Conservation (phyloP, 2,888 invertebrate species). For the Alentia gelatinosa region DNA sequence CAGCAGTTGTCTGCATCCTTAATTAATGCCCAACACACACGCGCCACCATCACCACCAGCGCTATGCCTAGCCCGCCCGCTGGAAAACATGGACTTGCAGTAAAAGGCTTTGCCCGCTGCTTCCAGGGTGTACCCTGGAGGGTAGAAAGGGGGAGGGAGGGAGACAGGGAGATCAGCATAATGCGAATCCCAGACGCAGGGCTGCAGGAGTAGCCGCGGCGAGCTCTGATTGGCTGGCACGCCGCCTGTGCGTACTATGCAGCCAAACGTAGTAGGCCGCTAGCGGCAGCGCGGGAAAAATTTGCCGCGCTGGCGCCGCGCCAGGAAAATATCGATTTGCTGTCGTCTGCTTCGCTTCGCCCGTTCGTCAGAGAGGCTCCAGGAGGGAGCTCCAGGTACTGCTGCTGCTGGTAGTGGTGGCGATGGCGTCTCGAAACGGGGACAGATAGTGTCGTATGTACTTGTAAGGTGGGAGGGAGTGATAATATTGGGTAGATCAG, state of each 20-base stretch:
- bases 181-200: background rate
- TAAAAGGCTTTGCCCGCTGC: background rate
- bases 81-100: too few relatives aligned
- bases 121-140: background rate
- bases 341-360: background rate
- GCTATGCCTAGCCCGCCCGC: too few relatives aligned
- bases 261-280: background rate
- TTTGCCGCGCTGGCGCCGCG: background rate
- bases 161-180: background rate
- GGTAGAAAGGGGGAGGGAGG: background rate
- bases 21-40: background rate
- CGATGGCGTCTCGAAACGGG: too few relatives aligned
- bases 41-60: too few relatives aligned
- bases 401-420: too few relatives aligned
- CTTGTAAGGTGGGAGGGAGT: too few relatives aligned
- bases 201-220: background rate
- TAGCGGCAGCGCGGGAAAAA: background rate
- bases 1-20: background rate
- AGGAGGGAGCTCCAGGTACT: background rate
- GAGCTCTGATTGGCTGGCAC: background rate
- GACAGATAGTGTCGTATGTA: too few relatives aligned
- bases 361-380: background rate
- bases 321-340: constrained; percentile 16
- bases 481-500: too few relatives aligned
- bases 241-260: background rate